phyloP scores from a whole-genome alignment of 1,140 invertebrate genomes.

The Formica exsecta region DNA sequence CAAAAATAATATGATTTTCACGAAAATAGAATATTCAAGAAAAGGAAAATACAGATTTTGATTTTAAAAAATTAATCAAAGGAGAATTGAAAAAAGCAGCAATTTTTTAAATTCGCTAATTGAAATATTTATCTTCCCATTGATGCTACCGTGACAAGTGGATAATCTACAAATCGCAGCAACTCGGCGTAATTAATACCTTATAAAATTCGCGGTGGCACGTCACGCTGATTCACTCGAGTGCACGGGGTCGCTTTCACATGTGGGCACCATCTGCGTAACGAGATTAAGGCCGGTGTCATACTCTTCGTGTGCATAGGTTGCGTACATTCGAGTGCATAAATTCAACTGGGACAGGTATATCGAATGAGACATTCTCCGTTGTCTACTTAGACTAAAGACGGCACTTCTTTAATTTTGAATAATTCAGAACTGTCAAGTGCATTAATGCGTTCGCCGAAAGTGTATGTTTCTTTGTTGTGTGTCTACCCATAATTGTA shows the following conservation, averaged over 20 bases:
- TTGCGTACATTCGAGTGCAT: constrained; percentile 10
- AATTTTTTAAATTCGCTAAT: constrained; percentile 65
- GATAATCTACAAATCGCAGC: constrained; percentile 68
- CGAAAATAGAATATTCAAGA: not conserved
- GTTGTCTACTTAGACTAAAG: constrained; percentile 8
- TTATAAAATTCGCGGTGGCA: constrained; percentile 69
- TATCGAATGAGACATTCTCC: not conserved
- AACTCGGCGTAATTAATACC: constrained; percentile 66
- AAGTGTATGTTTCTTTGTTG: no score
- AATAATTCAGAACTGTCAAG: not conserved
- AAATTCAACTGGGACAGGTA: constrained; percentile 32
- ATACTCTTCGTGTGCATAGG: constrained; percentile 1
- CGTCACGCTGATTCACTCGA: constrained; percentile 49
- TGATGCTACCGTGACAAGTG: constrained; percentile 59
- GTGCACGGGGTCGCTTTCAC: constrained; percentile 1
- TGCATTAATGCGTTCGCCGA: not conserved
- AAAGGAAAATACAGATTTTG: not conserved
- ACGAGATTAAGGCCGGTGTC: constrained; percentile 46
- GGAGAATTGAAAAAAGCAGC: not conserved
- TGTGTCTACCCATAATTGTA: no score
- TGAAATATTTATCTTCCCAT: constrained; percentile 76
- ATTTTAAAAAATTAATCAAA: not conserved
- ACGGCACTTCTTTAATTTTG: not conserved
- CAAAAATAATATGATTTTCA: not conserved
- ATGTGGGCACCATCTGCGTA: constrained; percentile 12